Evolutionary conservation across 2,113 vertebrate genomes (phyloP).

Genomic region (Mellivora capensis): DNA sequence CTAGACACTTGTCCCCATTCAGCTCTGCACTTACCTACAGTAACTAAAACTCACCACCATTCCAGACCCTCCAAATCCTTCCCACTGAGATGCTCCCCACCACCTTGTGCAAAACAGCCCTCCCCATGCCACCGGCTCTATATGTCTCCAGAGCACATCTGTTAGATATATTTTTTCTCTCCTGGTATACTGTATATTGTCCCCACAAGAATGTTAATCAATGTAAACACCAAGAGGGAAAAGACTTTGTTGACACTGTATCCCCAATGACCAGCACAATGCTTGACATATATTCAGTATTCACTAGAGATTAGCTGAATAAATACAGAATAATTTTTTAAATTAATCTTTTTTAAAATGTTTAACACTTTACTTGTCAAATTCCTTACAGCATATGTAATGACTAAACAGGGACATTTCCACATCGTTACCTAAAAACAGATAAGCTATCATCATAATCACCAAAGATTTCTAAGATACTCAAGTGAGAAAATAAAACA

Average conservation of each 20-base stretch:
- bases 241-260: not conserved
- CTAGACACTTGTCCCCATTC: not conserved
- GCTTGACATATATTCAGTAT: not conserved
- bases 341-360: constrained; percentile 22
- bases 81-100: not conserved
- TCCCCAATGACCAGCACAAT: not conserved
- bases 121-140: not conserved
- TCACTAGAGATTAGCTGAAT: not conserved
- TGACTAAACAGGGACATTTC: not conserved
- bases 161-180: not conserved
- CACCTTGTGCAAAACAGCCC: not conserved
- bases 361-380: constrained; percentile 37
- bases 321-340: not conserved
- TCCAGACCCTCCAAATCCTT: not conserved
- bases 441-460: not conserved
- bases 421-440: constrained; percentile 18
- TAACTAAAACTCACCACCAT: not conserved
- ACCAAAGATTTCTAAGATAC: not conserved
- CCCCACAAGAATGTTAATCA: not conserved
- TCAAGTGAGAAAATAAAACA: not conserved
- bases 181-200: not conserved
- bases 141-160: not conserved
- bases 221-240: not conserved
- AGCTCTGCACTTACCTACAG: not conserved
- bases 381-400: not conserved